These are phyloP conservation scores for Drosophila sp. DNA, from an alignment of 1,140 invertebrate genomes.

Conservation along the genomic window DNA sequence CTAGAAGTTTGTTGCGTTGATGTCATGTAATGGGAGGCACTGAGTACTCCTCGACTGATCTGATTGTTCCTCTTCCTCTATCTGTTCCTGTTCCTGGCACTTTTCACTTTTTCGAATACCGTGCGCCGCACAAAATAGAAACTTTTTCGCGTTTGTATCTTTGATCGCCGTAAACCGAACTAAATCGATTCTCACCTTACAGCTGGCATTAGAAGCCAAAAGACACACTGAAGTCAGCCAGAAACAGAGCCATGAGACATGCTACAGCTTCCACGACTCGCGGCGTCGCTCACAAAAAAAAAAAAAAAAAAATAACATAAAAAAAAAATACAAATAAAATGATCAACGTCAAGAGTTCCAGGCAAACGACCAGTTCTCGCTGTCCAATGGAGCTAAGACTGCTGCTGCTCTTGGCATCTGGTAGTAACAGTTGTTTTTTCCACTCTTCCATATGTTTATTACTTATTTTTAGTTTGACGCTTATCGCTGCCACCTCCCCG, in stretches of 20 bases:
- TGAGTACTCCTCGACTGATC: not conserved
- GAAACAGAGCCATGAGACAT: slow-evolving; percentile 45
- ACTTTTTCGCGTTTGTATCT: slow-evolving; percentile 84
- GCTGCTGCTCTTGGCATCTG: slow-evolving; percentile 42
- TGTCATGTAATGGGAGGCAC: not conserved
- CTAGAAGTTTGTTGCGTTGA: not conserved
- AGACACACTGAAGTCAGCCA: slow-evolving; percentile 51
- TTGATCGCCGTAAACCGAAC: slow-evolving; percentile 83
- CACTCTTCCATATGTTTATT: slow-evolving; percentile 68
- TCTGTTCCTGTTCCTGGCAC: slow-evolving; percentile 27
- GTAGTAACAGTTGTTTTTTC: slow-evolving; percentile 51
- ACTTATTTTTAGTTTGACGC: slow-evolving; percentile 72
- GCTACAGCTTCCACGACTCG: slow-evolving; percentile 59
- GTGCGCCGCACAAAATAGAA: slow-evolving; percentile 67
- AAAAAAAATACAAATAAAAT: slow-evolving; percentile 46
- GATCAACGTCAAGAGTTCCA: slow-evolving; percentile 61
- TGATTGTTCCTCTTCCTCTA: not conserved
- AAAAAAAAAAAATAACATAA: slow-evolving; percentile 39
- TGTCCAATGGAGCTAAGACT: slow-evolving; percentile 16
- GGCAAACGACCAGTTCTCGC: slow-evolving; percentile 74
- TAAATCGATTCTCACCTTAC: slow-evolving; percentile 84
- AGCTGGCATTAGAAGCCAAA: slow-evolving; percentile 83
- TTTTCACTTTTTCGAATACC: slow-evolving; percentile 34
- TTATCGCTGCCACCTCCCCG: slow-evolving; percentile 38
- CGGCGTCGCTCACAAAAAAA: slow-evolving; percentile 53